Evolutionary conservation across 92 coral and sea anemone genomes (phyloP).

Genomic region (Porites cylindrica): DNA sequence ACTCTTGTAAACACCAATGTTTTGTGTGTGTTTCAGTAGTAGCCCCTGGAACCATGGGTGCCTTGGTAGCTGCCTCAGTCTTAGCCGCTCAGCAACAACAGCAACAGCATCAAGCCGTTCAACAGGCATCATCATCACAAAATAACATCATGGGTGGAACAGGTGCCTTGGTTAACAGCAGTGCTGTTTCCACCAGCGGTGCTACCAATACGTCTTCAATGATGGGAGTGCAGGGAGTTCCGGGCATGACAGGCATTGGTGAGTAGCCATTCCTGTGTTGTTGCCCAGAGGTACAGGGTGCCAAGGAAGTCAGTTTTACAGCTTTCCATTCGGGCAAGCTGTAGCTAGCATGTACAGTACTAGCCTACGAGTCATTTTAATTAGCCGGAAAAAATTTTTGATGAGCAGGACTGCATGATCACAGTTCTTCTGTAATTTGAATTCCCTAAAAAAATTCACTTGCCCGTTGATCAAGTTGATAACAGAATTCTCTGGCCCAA

Average conservation of each 20-base stretch:
- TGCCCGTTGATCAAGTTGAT: too few species aligned
- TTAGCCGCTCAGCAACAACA: slow-evolving; percentile 91
- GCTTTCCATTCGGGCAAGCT: too few species aligned
- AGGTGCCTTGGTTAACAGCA: slow-evolving; percentile 74
- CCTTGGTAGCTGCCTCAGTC: slow-evolving; percentile 95
- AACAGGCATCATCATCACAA: slow-evolving; percentile 56
- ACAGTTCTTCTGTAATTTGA: too few species aligned
- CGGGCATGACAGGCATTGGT: slow-evolving; percentile 77
- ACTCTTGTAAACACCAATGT: not conserved
- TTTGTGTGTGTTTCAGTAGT: slow-evolving; percentile 11
- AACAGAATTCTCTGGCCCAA: too few species aligned
- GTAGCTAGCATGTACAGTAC: too few species aligned
- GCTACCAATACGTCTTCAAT: slow-evolving; percentile 62
- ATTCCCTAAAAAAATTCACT: too few species aligned
- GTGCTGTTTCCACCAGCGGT: slow-evolving; percentile 67
- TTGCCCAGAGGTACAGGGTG: too few species aligned
- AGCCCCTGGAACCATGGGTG: slow-evolving; percentile 94
- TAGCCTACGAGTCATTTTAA: too few species aligned
- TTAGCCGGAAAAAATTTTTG: too few species aligned
- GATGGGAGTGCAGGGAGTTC: slow-evolving; percentile 81
- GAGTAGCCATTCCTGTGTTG: not conserved
- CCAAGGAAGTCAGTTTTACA: too few species aligned
- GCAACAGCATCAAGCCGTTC: slow-evolving; percentile 83
- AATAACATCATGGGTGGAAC: slow-evolving; percentile 63
- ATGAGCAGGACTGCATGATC: too few species aligned